Evolutionary conservation across 2,888 invertebrate species (phyloP).

Genomic region (Perdita meconis): DNA sequence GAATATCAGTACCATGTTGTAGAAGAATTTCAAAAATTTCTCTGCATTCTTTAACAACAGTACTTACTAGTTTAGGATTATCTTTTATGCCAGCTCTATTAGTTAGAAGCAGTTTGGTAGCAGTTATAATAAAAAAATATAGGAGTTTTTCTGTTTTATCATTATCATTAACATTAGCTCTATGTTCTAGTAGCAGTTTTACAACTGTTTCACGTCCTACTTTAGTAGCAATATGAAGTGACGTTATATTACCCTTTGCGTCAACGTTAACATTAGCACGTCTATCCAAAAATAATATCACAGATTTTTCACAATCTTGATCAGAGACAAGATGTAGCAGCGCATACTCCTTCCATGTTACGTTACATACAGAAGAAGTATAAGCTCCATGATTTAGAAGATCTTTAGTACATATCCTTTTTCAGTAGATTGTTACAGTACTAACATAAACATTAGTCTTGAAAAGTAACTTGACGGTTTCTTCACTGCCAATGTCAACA

Average conservation of each 20-base stretch:
- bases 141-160: not conserved
- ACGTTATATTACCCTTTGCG: not conserved
- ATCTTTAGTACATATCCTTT: not conserved
- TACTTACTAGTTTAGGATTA: not conserved
- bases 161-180: not conserved
- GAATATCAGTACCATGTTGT: slow-evolving; percentile 5
- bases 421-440: not conserved
- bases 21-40: slow-evolving; percentile 6
- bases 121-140: not conserved
- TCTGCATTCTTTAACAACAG: not conserved
- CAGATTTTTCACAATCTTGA: not conserved
- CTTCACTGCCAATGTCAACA: not conserved
- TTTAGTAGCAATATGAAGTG: not conserved
- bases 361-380: not conserved
- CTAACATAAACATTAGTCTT: not conserved
- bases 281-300: not conserved
- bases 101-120: not conserved
- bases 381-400: slow-evolving; percentile 1
- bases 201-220: not conserved
- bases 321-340: slow-evolving; percentile 1
- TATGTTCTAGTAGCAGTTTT: not conserved
- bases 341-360: not conserved
- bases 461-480: not conserved
- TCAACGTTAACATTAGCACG: not conserved
- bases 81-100: slow-evolving; percentile 3